Conservation (phyloP, 2,113 vertebrate species). For the Pagrus major region DNA sequence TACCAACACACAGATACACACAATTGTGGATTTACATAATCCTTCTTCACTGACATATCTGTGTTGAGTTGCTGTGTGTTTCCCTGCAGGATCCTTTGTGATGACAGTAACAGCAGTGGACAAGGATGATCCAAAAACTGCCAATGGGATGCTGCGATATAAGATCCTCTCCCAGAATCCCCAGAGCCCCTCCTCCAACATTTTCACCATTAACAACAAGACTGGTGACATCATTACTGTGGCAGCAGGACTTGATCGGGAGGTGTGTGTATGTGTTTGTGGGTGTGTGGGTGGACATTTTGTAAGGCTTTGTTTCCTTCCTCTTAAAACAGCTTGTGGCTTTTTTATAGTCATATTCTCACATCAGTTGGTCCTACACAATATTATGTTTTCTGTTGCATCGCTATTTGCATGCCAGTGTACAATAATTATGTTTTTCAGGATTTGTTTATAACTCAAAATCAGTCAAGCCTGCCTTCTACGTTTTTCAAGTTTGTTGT, state of each 20-base stretch:
- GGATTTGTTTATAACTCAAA: background rate
- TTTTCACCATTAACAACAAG: conserved; percentile 99
- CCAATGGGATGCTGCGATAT: conserved; percentile 96
- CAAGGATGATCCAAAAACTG: conserved; percentile 93
- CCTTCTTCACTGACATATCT: background rate
- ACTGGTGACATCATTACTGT: conserved; percentile 97
- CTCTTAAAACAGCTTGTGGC: conserved; percentile 7
- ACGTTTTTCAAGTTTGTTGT: background rate
- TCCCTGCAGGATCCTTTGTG: conserved; percentile 90
- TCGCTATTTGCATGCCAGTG: background rate
- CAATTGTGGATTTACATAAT: background rate
- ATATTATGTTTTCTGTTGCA: background rate
- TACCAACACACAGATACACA: conserved; percentile 68
- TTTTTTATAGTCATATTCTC: conserved; percentile 6
- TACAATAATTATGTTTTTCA: background rate
- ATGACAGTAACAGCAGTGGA: conserved; percentile 97
- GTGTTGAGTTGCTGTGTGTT: conserved; percentile 11
- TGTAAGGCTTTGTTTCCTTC: conserved; percentile 15
- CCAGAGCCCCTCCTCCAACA: conserved; percentile 93
- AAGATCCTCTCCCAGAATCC: conserved; percentile 96
- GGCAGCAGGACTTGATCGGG: conserved; percentile 95
- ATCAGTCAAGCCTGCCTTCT: no score
- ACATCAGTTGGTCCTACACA: conserved; percentile 16
- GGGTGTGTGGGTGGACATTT: conserved; percentile 69
- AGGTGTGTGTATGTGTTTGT: conserved; percentile 82